Base-by-base conservation (phyloP, 2,797 vertebrate genomes). In the Streptopelia turtur region DNA sequence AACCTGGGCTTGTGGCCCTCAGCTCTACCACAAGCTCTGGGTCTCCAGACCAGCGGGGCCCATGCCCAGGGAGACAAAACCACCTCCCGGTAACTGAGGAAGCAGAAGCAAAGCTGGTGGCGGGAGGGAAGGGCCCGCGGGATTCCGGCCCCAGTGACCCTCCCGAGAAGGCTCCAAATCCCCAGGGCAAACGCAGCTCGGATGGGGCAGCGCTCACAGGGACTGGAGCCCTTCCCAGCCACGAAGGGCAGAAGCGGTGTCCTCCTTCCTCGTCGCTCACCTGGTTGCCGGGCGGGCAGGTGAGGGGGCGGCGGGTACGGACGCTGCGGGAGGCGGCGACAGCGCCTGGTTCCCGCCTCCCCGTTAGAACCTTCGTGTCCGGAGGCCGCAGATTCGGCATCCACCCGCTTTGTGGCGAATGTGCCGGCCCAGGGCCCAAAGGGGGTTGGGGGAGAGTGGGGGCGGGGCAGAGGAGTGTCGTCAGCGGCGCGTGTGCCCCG, bases 291-390 rank as follows among this genome's bases (percentile, higher is more conserved):
- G 22, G 12, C 9, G 16, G 8, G 15, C 8, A 21, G 10, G 6
- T 2, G 5, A 61, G 5, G 3, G 41, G 22, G 13, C 16, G 11
- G n/a, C 3, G 4, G 1, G 10, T 8, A 30, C 41, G 1, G 20
- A 21, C 8, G 5, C 50, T 5, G 11, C 23, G 6, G 6, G 24
- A 11, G 13, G 49, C 8, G 22, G 27, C 0, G 5, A 7, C 23
- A 3, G 21, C n/a, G 9, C 7, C 9, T 11, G 13, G 25, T 15
- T 55, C 56, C 41, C 65, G 23, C 74, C 65, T 43, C 31, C 33
- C 49, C 6, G 5, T 30, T 20, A 23, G 27, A 50, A 11, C 33
- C 59, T 72, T 17, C 28, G 13, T 14, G 9, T 69, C 16, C 53
- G 33, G 5, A 3, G n/a, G 30, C 23, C 9, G 83, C 88, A 85